Base-by-base conservation (phyloP, 2,113 vertebrate species). In the Coreoperca whiteheadi region DNA sequence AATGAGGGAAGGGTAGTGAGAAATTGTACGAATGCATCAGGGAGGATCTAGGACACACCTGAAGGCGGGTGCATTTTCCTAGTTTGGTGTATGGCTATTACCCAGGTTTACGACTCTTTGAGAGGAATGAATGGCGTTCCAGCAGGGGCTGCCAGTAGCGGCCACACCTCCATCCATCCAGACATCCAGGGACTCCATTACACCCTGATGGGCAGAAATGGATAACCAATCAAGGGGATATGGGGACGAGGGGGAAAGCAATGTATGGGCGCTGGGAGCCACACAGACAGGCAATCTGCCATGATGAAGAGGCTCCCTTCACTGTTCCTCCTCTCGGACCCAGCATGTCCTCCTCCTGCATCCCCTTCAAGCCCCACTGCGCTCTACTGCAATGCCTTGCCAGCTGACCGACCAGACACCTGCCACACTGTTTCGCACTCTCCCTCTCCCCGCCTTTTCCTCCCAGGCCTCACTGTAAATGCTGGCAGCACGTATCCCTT, bases 211-310 rank as follows among this genome's bases (percentile, higher is more conserved):
- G 92, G 85, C 90, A 92, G 86, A 79, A 89, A 94, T 91, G 86
- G 90, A 87, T 93, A 94, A 93, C 91, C 93, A 94, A 93, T 94
- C 74, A 72, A 81, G 87, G 90, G 86, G 81, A 76, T 93, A 88
- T 78, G 84, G 89, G 89, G 86, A 83, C 61, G 51, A 89, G 50
- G 65, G 69, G 69, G 77, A 79, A 84, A 71, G 81, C 79, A 74
- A 91, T 87, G 88, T 89, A 92, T 89, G 87, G 88, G 76, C 48
- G 23, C 53, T 85, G 61, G 78, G 83, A 87, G 79, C 74, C 46
- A 21, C 81, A 72, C 63, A 89, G 95, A 94, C 94, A 95, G 89
- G 94, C 94, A 95, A 94, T 95, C 94, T 94, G 90, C 88, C 81
- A 89, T 95, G 95, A 95, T 94, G 89, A 94, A 95, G 93, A 94